phyloP scores from a whole-genome alignment of 2,888 invertebrate genomes.

The Abrostola triplasia region DNA sequence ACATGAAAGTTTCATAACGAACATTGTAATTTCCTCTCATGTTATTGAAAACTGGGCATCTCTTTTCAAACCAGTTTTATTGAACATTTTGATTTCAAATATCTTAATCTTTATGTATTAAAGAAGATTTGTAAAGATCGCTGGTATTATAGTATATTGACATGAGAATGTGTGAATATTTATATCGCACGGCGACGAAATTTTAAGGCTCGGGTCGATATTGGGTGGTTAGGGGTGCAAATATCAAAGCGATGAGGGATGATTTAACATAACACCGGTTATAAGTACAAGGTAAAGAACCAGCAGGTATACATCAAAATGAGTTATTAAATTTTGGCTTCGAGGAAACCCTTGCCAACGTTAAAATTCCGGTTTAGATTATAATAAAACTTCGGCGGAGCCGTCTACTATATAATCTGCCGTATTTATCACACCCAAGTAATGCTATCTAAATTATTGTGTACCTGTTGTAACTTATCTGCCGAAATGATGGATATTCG shows the following conservation, averaged over 20 bases:
- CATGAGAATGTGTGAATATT: constrained; percentile 26
- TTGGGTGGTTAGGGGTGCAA: constrained; percentile 26
- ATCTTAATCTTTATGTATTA: constrained; percentile 54
- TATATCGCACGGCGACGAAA: constrained; percentile 21
- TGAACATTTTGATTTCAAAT: constrained; percentile 62
- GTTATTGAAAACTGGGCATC: constrained; percentile 70
- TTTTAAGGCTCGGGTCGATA: constrained; percentile 30
- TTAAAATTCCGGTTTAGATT: constrained; percentile 37
- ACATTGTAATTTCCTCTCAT: constrained; percentile 75
- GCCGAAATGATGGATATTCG: constrained; percentile 43
- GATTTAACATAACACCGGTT: constrained; percentile 34
- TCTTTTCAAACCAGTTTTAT: constrained; percentile 67
- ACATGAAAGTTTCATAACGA: constrained; percentile 71
- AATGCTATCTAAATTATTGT: constrained; percentile 34
- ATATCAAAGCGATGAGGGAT: constrained; percentile 41
- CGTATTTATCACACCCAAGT: constrained; percentile 44
- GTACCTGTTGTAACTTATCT: constrained; percentile 39
- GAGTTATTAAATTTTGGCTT: constrained; percentile 35
- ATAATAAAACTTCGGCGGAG: constrained; percentile 33
- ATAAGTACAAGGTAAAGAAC: constrained; percentile 32
- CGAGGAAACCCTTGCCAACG: constrained; percentile 21
- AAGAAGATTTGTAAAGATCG: constrained; percentile 42
- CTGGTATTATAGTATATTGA: constrained; percentile 44
- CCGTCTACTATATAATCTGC: constrained; percentile 33
- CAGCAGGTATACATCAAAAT: constrained; percentile 18